Evolutionary conservation across 2,888 invertebrate genomes (phyloP), one percentile per base, ranked within the genome.

Genomic region (Nowickia ferox): DNA sequence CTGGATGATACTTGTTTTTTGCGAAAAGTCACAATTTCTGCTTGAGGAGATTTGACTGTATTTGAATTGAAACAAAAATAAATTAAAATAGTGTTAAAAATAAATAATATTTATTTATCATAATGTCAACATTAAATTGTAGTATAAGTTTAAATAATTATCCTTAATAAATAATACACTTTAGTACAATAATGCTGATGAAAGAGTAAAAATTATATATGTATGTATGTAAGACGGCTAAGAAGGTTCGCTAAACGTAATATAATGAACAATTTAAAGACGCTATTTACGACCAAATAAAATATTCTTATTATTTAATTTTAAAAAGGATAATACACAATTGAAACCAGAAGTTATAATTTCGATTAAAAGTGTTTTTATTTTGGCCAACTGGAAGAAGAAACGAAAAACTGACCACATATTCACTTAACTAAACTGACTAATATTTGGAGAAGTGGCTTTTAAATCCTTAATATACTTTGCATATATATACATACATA

Each of bases 41-140:
- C 30, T 30, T 30, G 30, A 6, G 30, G 6, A 30, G 5, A 0
- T 30, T 6, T 30, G 30, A 30, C 6, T 30, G 30, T 30, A 6
- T 30, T 44, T 65, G 15, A 57, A 75, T 55, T 40, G 38, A 44
- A 82, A 76, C 51, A 76, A 30, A 66, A 22, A 13, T 30, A 75
- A 42, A 17, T 13, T 19, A 13, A 53, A 63, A 57, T 74, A 74
- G 9, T 63, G 72, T 68, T 71, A 84, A 75, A 75, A 84, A 81
- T 81, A 80, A 87, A 81, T 78, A 81, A 84, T 84, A 68, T 77
- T 74, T 80, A 79, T 84, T 84, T 81, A 83, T 78, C 46, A 87
- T 78, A 85, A 83, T 79, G 83, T 78, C 78, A 85, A 85, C 81
- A 85, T 82, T 81, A 63, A 74, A 74, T 74, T 57, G 42, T 74